Evolutionary conservation across 2,113 vertebrate genomes (phyloP).

Genomic region (Planiliza haematocheilus): DNA sequence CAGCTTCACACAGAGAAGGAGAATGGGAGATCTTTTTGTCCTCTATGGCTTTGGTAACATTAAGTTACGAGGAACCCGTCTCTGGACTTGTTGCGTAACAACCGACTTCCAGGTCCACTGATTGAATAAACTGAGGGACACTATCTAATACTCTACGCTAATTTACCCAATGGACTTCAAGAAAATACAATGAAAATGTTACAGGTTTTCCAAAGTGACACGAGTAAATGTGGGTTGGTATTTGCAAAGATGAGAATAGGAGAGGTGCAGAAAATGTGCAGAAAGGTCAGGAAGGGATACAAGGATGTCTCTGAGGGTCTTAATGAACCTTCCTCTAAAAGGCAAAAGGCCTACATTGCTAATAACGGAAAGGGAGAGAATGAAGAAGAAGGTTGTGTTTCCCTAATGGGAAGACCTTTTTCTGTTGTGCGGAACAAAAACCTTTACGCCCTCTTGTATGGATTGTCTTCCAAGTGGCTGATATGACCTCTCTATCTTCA

Average conservation of each 20-base stretch:
- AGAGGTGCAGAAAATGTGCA: not conserved
- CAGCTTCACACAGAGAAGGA: slow-evolving; percentile 1
- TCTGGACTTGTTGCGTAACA: not conserved
- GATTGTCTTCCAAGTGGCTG: no score
- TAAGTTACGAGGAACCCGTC: slow-evolving; percentile 11
- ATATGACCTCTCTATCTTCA: no score
- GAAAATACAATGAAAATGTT: slow-evolving; percentile 1
- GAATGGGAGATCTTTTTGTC: not conserved
- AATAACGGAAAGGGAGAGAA: no score
- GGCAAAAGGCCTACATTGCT: not conserved
- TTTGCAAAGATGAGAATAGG: not conserved
- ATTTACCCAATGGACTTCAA: not conserved
- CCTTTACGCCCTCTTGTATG: no score
- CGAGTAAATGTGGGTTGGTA: no score
- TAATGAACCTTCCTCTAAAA: slow-evolving; percentile 24
- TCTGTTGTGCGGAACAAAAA: no score
- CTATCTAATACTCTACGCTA: no score
- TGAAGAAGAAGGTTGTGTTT: no score
- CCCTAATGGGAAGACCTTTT: no score
- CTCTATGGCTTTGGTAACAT: not conserved
- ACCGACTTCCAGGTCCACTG: not conserved
- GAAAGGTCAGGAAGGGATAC: not conserved
- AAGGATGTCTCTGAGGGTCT: not conserved
- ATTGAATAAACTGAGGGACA: not conserved
- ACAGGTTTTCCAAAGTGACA: no score